Percentiles rank a stretch among this genome's conserved stretches.
phyloP scores from a whole-genome alignment of 53 echinoderm and acorn worm genomes.

The Zoroaster sp. region DNA sequence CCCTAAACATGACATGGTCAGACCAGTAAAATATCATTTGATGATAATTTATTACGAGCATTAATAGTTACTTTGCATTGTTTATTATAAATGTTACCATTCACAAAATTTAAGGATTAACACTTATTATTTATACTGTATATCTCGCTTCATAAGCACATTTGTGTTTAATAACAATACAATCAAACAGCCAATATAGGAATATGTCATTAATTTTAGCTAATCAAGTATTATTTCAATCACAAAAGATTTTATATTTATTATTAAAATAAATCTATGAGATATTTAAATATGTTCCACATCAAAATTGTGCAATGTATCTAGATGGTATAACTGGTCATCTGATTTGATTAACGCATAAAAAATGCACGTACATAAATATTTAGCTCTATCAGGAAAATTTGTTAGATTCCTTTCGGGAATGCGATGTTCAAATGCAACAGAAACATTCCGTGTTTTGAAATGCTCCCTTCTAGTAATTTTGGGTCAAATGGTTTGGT shows the following conservation, averaged over 20 bases:
- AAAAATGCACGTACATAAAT: no score
- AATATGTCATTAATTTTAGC: background rate
- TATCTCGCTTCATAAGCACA: background rate
- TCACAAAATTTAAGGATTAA: background rate
- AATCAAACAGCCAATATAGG: background rate
- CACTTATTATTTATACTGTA: background rate
- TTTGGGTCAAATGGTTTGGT: no score
- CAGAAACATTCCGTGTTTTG: no score
- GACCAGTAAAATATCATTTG: background rate
- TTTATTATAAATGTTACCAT: background rate
- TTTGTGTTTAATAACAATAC: conserved; percentile 12
- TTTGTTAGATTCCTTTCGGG: no score
- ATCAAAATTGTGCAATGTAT: background rate
- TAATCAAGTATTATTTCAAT: background rate
- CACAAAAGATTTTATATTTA: conserved; percentile 1
- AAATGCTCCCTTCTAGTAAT: no score
- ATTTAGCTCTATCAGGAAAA: no score
- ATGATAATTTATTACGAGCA: background rate
- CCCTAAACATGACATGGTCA: background rate
- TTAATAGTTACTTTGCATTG: conserved; percentile 8
- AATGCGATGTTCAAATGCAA: no score
- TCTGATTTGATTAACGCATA: no score
- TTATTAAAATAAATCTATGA: conserved; percentile 22
- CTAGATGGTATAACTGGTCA: no score
- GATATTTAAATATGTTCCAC: background rate